These are phyloP conservation scores for Drosophila niveifrons DNA, from an alignment of 2,888 invertebrate species.

Conservation along the genomic window DNA sequence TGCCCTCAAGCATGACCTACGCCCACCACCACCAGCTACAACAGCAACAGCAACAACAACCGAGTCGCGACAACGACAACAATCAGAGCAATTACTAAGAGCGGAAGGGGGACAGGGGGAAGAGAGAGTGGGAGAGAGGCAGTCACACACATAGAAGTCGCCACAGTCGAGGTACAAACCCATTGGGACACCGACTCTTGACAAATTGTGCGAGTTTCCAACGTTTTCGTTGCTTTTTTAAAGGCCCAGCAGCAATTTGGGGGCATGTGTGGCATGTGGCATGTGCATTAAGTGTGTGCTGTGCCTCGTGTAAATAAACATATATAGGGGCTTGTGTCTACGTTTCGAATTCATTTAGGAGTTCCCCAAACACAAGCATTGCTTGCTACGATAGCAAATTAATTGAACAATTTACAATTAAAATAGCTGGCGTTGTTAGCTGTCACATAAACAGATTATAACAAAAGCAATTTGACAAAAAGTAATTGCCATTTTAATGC, in stretches of 20 bases:
- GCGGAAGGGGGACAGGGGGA: background rate
- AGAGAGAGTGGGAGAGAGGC: background rate
- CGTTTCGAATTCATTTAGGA: background rate
- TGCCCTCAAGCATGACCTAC: constrained; percentile 78
- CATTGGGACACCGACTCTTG: constrained; percentile 39
- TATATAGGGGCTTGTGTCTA: constrained; percentile 1
- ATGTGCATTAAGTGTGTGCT: constrained; percentile 21
- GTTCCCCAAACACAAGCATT: constrained; percentile 17
- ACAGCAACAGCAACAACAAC: constrained; percentile 27
- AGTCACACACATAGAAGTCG: constrained; percentile 24
- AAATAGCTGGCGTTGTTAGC: constrained; percentile 8
- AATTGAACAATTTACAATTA: constrained; percentile 26
- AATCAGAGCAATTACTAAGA: constrained; percentile 47
- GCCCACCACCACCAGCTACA: constrained; percentile 51
- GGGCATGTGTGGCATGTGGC: constrained; percentile 23
- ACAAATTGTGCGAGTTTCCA: constrained; percentile 41
- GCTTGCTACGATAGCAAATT: constrained; percentile 42
- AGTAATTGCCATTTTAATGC: constrained; percentile 2
- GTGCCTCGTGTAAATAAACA: constrained; percentile 16
- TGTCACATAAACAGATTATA: background rate
- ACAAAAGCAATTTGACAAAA: background rate
- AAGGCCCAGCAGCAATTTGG: constrained; percentile 27
- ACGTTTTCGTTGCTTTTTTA: constrained; percentile 17
- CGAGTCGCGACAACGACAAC: constrained; percentile 41
- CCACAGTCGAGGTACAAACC: constrained; percentile 13